Evolutionary conservation across 2,888 invertebrate species (phyloP).

Genomic region (Carpatolechia fugitivella): DNA sequence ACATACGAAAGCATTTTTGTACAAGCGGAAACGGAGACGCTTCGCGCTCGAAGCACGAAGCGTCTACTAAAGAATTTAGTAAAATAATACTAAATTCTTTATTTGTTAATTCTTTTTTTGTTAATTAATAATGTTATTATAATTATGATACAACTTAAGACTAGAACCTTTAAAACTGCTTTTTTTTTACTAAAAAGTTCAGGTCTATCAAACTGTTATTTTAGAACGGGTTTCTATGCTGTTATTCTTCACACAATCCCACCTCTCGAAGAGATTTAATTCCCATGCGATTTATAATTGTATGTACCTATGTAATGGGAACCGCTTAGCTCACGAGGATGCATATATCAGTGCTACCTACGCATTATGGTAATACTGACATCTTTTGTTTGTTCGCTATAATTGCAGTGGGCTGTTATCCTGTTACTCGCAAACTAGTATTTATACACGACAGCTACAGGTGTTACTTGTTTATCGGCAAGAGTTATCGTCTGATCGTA

Average conservation of each 20-base stretch:
- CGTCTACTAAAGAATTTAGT: too few species aligned
- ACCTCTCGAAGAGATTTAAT: neutral
- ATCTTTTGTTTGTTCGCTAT: conserved; percentile 36
- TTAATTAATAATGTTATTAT: too few species aligned
- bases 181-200: too few species aligned
- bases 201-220: too few species aligned
- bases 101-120: too few species aligned
- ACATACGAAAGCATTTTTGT: too few species aligned
- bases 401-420: conserved; percentile 24
- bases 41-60: too few species aligned
- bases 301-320: conserved; percentile 13
- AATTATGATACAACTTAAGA: too few species aligned
- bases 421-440: neutral
- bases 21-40: too few species aligned
- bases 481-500: conserved; percentile 12
- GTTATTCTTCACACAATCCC: neutral
- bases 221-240: too few species aligned
- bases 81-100: too few species aligned
- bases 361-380: conserved; percentile 34
- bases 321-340: conserved; percentile 27
- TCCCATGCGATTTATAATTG: conserved; percentile 7
- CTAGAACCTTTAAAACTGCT: too few species aligned
- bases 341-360: conserved; percentile 36
- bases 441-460: conserved; percentile 27
- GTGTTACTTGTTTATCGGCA: conserved; percentile 21